Percentiles rank a stretch among this genome's conserved stretches.
phyloP scores from a whole-genome alignment of 2,888 invertebrate genomes.

The Formica aserva region DNA sequence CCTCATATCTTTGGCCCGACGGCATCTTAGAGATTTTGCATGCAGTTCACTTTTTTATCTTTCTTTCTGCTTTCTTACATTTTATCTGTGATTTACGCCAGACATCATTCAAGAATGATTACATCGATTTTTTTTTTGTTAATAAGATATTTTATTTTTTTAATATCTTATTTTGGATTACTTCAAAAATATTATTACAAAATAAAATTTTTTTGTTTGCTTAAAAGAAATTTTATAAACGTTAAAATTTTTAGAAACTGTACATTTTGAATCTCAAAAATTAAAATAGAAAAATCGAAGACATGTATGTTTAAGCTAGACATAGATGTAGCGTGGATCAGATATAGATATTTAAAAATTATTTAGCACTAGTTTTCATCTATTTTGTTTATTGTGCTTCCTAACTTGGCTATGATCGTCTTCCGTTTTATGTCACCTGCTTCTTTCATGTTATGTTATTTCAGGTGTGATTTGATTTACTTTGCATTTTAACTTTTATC shows the following conservation, averaged over 20 bases:
- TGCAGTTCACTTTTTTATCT: conserved; percentile 31
- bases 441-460: conserved; percentile 16
- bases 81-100: conserved; percentile 36
- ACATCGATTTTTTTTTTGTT: conserved; percentile 7
- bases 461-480: background rate
- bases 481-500: background rate
- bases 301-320: too few relatives aligned
- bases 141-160: background rate
- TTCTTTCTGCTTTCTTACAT: conserved; percentile 7
- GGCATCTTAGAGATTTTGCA: conserved; percentile 37
- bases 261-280: background rate
- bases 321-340: background rate
- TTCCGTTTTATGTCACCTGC: background rate
- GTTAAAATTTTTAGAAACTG: background rate
- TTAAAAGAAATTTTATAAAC: background rate
- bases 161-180: background rate
- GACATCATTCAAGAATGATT: conserved; percentile 15
- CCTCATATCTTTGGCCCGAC: conserved; percentile 36
- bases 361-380: conserved; percentile 5
- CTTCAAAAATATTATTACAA: background rate
- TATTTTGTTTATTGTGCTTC: background rate
- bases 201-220: background rate
- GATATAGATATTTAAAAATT: background rate
- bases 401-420: background rate
- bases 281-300: background rate